These are phyloP conservation scores for Heliconius hewitsoni DNA, from an alignment of 1,140 invertebrate genomes.

Conservation along the genomic window DNA sequence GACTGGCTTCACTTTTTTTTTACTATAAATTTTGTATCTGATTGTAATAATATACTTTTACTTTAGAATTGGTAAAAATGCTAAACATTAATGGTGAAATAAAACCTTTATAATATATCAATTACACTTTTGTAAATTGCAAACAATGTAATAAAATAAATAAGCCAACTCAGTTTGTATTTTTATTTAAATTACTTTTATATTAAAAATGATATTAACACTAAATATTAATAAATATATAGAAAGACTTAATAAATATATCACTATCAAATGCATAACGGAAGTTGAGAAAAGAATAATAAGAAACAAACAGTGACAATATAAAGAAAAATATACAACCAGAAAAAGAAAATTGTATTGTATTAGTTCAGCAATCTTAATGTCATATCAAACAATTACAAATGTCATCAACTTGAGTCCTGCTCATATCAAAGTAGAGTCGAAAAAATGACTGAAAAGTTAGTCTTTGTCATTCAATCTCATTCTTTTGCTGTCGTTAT, in stretches of 20 bases:
- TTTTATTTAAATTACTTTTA: not conserved
- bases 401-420: constrained; percentile 16
- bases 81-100: too few species aligned
- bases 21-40: too few species aligned
- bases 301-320: not conserved
- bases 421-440: constrained; percentile 32
- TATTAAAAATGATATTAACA: not conserved
- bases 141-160: not conserved
- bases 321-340: not conserved
- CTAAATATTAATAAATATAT: constrained; percentile 2
- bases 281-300: not conserved
- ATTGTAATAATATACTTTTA: too few species aligned
- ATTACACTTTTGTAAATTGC: not conserved
- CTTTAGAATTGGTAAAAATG: too few species aligned
- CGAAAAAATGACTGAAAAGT: constrained; percentile 14
- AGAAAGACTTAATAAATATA: not conserved
- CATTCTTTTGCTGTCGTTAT: constrained; percentile 61
- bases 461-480: constrained; percentile 53
- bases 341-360: constrained; percentile 1
- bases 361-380: not conserved
- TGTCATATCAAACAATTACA: constrained; percentile 8
- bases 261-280: not conserved
- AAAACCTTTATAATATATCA: not conserved
- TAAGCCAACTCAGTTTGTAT: not conserved
- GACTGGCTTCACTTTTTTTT: too few species aligned